phyloP scores from a whole-genome alignment of 2,797 vertebrate genomes.

The Okamejei kenojei region DNA sequence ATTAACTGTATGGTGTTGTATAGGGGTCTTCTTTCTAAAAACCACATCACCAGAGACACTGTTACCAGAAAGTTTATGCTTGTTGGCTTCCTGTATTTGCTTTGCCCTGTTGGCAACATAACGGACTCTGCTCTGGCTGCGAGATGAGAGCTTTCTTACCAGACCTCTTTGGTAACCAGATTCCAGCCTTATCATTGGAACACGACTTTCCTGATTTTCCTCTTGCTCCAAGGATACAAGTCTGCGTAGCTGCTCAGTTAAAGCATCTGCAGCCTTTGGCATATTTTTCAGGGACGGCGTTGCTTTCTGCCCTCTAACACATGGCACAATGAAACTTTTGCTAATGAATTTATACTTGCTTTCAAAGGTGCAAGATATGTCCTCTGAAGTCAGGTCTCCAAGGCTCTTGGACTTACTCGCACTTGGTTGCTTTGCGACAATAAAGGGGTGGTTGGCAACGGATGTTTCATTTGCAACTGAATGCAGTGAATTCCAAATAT shows the following conservation, averaged over 20 bases:
- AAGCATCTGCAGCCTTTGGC: conserved; percentile 65
- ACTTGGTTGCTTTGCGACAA: conserved; percentile 50
- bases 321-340: conserved; percentile 77
- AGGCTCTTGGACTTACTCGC: conserved; percentile 92
- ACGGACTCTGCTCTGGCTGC: conserved; percentile 91
- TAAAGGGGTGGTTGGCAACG: neutral
- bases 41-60: conserved; percentile 59
- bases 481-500: neutral
- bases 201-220: conserved; percentile 48
- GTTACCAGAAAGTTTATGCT: conserved; percentile 51
- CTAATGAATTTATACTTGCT: conserved; percentile 95
- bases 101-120: conserved; percentile 90
- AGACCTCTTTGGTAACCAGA: conserved; percentile 63
- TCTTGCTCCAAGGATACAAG: conserved; percentile 80
- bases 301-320: conserved; percentile 60
- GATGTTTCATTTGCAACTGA: neutral
- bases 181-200: conserved; percentile 45
- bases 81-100: conserved; percentile 80
- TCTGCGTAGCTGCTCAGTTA: conserved; percentile 82
- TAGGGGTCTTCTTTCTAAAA: conserved; percentile 66
- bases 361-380: conserved; percentile 93
- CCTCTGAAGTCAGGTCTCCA: conserved; percentile 93
- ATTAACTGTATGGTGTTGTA: conserved; percentile 57
- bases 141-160: conserved; percentile 80
- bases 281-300: conserved; percentile 47